Base-by-base conservation (phyloP, 2,113 vertebrate species). In the Cynocephalus volans region DNA sequence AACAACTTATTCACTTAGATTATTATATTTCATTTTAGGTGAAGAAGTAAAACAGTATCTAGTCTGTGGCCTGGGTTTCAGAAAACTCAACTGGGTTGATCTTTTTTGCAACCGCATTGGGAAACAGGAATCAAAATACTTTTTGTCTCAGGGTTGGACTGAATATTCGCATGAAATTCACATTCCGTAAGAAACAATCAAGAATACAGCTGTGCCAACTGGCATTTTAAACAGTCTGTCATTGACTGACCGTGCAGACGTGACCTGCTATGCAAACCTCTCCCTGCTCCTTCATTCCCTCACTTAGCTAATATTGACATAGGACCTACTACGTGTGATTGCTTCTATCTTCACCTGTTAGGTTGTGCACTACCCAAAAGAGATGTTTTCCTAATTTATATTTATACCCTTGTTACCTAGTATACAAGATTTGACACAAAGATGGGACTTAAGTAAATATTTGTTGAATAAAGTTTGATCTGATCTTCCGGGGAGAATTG, bases 381-480 rank as follows among this genome's bases (percentile, higher is more conserved):
- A 48, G 31, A 13, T 4, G 9, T 48, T 56, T 82, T 24, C 76
- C 56, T 70, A 60, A 28, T 19, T 76, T 58, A 62, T 83, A 90
- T 81, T 93, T 86, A 75, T 52, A 7, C 2, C 36, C 14, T 48
- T 76, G 24, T 31, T 73, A 90, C 45, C 70, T 80, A 75, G 73
- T 56, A 92, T 92, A 82, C 31, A 83, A n/a, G 48, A 77, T 85
- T 62, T n/a, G 23, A 95, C 31, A 73, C 45, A 50, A 12, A 45
- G 28, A 58, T 21, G 65, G 60, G 50, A 28, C 80, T 87, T 24
- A 88, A 69, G 18, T 54, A 56, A 89, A 50, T 24, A 82, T 52
- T 79, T 87, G 56, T 69, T 64, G 52, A 88, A 33, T 81, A 41
- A 81, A 95, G 54, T 77, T 36, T 65, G 60, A 88, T 36, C 33